Evolutionary conservation across 2,888 invertebrate genomes (phyloP), one percentile per base, ranked within the genome.

Genomic region (Ichneumoninae sp.): DNA sequence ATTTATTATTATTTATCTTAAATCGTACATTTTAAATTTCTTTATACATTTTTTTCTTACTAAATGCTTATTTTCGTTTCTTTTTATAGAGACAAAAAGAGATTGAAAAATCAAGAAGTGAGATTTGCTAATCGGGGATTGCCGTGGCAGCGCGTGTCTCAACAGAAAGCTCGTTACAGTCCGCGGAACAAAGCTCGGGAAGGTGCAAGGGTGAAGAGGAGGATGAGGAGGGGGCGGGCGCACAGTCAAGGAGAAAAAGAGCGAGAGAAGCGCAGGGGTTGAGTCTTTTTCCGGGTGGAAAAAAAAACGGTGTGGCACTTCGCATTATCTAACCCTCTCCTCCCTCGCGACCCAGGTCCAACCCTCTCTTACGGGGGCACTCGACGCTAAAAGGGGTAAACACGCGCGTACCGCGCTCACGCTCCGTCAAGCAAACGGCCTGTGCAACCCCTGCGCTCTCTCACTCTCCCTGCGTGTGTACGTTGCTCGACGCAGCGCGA

Each of bases 341-440:
- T 57, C 36, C 65, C 63, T 36, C 70, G 26, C 47, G 65, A 75
- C 70, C 71, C 77, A 40, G 66, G 36, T 65, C 66, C 52, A 70
- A 70, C 81, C 74, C 57, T 57, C 78, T 69, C 57, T 63, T 70
- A 66, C 73, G 85, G 84, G 84, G 73, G 83, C 87, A 86, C 90
- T 88, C 83, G 83, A 86, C 86, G 88, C 79, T 91, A 90, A 90
- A 90, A 90, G 86, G 88, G 90, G 88, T 90, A 89, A 91, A 91
- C 88, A 89, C 88, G 84, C 85, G 83, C 88, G 50, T 19, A 73
- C 68, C 54, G 66, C 54, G 52, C 81, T 89, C 83, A 40, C 63
- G 76, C 65, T 52, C 57, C 33, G 57, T 22, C 36, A 71, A 76
- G 79, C 66, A 60, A 82, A 82, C 83, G 60, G 52, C 66, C 52